A percentile compares a stretch with the other conserved stretches of the same genome.
Conservation (phyloP, 2,888 invertebrate species). For the Dynastes maya region DNA sequence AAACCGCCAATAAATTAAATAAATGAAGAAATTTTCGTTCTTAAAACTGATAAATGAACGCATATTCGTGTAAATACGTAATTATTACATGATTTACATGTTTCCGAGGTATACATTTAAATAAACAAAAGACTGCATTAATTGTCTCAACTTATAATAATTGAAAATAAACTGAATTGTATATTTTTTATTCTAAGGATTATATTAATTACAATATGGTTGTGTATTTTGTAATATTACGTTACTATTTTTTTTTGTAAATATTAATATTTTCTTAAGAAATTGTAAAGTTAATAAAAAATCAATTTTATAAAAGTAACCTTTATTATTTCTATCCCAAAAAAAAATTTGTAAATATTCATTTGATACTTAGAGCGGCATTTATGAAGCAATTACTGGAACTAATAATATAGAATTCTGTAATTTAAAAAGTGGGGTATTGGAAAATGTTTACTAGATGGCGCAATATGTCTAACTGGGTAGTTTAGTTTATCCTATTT, state of each 20-base stretch:
- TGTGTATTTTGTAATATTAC: conserved; percentile 35
- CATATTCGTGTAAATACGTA: conserved; percentile 32
- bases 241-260: conserved; percentile 33
- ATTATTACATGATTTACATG: conserved; percentile 27
- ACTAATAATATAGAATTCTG: no score
- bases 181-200: conserved; percentile 32
- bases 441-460: no score
- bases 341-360: no score
- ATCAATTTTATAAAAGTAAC: conserved; percentile 11
- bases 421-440: no score
- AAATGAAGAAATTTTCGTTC: no score
- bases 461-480: no score
- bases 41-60: conserved; percentile 9
- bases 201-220: conserved; percentile 25
- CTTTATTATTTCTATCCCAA: not conserved
- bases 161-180: conserved; percentile 12
- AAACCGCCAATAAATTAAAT: conserved; percentile 36
- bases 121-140: conserved; percentile 14
- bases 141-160: conserved; percentile 4
- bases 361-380: no score
- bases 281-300: not conserved
- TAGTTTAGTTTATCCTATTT: no score
- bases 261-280: conserved; percentile 41
- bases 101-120: conserved; percentile 12
- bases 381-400: no score